phyloP scores from a whole-genome alignment of 2,113 vertebrate genomes.

The Rhinoptilus africanus region DNA sequence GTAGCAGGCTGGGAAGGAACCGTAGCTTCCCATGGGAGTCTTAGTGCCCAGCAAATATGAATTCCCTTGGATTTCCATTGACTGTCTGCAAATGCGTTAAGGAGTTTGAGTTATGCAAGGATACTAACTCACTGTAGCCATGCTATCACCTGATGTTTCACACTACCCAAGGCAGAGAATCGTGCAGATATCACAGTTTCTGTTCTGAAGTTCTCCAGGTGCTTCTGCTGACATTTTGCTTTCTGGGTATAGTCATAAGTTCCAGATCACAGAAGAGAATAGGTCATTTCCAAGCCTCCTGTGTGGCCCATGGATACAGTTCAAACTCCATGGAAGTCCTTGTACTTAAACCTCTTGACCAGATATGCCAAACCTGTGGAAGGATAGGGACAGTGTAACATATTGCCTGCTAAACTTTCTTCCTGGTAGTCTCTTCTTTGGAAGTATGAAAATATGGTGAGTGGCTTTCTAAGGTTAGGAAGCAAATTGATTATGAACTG shows the following conservation, averaged over 20 bases:
- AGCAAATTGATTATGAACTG: conserved; percentile 77
- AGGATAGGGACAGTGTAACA: background rate
- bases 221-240: background rate
- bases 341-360: background rate
- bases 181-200: background rate
- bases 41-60: background rate
- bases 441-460: conserved; percentile 37
- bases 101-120: background rate
- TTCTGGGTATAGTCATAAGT: background rate
- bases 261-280: background rate
- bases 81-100: background rate
- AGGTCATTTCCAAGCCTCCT: background rate
- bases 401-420: background rate
- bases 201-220: background rate
- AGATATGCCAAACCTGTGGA: background rate
- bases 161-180: background rate
- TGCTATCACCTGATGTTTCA: background rate
- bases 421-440: conserved; percentile 22
- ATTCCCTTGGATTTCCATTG: background rate
- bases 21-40: background rate
- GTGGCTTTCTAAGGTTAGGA: conserved; percentile 66
- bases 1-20: background rate
- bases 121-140: background rate
- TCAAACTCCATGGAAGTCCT: background rate
- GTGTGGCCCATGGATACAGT: accelerated